These are phyloP conservation scores for Syndactyla subalaris DNA, from an alignment of 2,797 vertebrate species.

Conservation along the genomic window DNA sequence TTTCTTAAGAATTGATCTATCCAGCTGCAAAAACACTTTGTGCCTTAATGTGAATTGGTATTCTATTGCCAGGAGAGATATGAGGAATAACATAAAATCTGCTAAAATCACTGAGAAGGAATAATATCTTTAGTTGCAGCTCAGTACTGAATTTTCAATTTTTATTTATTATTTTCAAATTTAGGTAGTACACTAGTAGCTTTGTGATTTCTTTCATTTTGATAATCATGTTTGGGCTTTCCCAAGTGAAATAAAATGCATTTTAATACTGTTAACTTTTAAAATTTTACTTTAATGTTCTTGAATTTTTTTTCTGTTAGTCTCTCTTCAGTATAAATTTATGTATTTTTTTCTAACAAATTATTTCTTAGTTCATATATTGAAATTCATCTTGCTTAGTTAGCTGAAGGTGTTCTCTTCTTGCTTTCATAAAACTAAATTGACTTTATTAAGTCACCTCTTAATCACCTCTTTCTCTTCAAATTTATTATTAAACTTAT, in stretches of 20 bases:
- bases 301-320: neutral
- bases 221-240: neutral
- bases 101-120: neutral
- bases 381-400: neutral
- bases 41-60: neutral
- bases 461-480: neutral
- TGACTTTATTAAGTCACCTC: neutral
- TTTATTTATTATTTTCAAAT: neutral
- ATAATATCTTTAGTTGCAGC: neutral
- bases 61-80: neutral
- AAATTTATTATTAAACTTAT: neutral
- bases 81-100: neutral
- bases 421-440: neutral
- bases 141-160: neutral
- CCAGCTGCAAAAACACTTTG: neutral
- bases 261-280: neutral
- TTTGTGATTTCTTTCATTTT: neutral
- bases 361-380: neutral
- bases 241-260: neutral
- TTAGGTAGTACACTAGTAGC: neutral
- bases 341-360: neutral
- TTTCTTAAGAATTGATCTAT: neutral
- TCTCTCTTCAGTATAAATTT: neutral
- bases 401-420: neutral
- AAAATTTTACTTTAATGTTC: neutral